These are phyloP conservation scores for Oncorhynchus mykiss DNA, from an alignment of 2,113 vertebrate species.

Conservation along the genomic window DNA sequence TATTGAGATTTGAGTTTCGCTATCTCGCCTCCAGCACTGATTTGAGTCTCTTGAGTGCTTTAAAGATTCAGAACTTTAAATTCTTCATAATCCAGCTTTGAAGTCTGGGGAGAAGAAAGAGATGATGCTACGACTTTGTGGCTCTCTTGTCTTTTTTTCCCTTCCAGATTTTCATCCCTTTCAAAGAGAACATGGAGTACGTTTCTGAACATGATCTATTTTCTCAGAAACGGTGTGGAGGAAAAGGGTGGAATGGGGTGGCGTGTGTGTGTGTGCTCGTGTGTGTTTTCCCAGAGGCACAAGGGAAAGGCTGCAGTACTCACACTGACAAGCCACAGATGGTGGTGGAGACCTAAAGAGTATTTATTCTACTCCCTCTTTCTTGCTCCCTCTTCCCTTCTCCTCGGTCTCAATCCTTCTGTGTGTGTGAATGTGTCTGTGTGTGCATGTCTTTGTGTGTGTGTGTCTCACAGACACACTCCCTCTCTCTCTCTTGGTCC, in stretches of 20 bases:
- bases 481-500: too few relatives aligned
- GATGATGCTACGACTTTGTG: constrained; percentile 31
- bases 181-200: constrained; percentile 21
- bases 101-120: constrained; percentile 62
- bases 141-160: background rate
- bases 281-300: background rate
- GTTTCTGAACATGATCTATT: background rate
- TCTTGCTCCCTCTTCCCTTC: background rate
- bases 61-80: constrained; percentile 74
- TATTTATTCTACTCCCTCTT: background rate
- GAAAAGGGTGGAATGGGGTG: too few relatives aligned
- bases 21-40: constrained; percentile 67
- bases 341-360: too few relatives aligned
- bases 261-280: background rate
- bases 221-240: background rate
- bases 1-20: constrained; percentile 51
- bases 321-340: background rate
- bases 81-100: constrained; percentile 74
- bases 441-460: too few relatives aligned
- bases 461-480: background rate
- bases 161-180: background rate
- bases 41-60: constrained; percentile 67
- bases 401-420: background rate
- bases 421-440: background rate
- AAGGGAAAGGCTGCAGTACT: background rate